These are phyloP conservation scores for Ericerus pela DNA, from an alignment of 1,140 invertebrate species.

Conservation along the genomic window DNA sequence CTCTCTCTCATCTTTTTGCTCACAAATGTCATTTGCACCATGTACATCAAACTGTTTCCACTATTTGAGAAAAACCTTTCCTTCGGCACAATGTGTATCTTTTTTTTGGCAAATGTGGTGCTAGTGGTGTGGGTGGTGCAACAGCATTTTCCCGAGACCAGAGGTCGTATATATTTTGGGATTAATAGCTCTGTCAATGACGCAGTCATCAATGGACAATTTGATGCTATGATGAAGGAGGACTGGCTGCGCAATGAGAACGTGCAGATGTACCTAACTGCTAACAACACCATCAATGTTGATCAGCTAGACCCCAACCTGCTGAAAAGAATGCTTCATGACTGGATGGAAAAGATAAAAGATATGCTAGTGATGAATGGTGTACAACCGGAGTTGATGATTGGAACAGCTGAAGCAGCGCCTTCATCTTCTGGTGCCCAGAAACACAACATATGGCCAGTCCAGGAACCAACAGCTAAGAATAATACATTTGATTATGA, in stretches of 20 bases:
- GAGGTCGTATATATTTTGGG: background rate
- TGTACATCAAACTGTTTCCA: background rate
- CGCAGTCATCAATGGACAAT: background rate
- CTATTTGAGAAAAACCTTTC: background rate
- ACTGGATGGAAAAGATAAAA: background rate
- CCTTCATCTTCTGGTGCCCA: too few relatives aligned
- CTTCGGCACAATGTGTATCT: background rate
- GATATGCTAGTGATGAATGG: too few relatives aligned
- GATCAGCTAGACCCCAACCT: background rate
- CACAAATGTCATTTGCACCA: background rate
- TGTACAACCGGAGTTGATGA: too few relatives aligned
- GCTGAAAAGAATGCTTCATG: background rate
- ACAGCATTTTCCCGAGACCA: background rate
- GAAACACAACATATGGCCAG: too few relatives aligned
- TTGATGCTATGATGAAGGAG: background rate
- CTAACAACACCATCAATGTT: background rate
- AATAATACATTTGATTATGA: too few relatives aligned
- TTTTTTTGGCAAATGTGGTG: background rate
- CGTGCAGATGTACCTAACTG: background rate
- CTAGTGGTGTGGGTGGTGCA: background rate
- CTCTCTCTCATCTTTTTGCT: background rate
- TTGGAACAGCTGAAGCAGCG: too few relatives aligned
- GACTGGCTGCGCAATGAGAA: background rate
- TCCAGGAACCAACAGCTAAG: too few relatives aligned
- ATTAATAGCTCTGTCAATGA: background rate